Evolutionary conservation across 1,140 invertebrate genomes (phyloP).

Genomic region (Neodiprion pinetum): DNA sequence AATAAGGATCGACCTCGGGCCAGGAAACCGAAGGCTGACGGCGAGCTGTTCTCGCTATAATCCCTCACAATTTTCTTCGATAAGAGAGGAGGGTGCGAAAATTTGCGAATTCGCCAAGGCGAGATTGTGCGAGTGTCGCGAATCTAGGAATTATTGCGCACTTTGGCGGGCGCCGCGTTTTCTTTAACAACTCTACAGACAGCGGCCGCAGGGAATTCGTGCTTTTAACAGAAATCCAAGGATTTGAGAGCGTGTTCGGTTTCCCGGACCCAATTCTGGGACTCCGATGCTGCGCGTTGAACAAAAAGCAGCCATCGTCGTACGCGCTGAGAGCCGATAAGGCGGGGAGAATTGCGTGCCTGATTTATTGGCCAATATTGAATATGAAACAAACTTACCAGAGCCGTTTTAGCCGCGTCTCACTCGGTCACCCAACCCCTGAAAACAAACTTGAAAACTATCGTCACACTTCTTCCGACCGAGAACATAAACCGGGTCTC

Average conservation of each 20-base stretch:
- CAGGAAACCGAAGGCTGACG: neutral
- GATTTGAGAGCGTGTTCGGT: constrained; percentile 24
- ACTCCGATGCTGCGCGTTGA: constrained; percentile 10
- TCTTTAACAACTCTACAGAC: constrained; percentile 8
- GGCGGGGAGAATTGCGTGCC: neutral
- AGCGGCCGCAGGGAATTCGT: constrained; percentile 6
- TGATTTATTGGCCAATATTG: constrained; percentile 33
- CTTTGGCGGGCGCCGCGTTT: neutral
- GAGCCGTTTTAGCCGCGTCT: neutral
- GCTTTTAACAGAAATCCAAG: constrained; percentile 15
- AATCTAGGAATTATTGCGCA: neutral
- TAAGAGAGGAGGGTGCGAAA: neutral
- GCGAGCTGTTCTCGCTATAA: neutral
- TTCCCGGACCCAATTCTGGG: neutral
- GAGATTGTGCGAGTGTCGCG: neutral
- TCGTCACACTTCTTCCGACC: neutral
- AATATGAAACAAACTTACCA: constrained; percentile 26
- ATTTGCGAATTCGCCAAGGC: neutral
- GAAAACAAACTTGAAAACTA: neutral
- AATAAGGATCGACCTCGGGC: too few species aligned
- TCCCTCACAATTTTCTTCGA: neutral
- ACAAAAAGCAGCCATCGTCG: neutral
- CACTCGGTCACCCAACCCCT: neutral
- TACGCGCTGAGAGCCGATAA: constrained; percentile 23
- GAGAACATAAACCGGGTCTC: too few species aligned